These are phyloP conservation scores for Amorpha juglandis DNA, from an alignment of 2,888 invertebrate genomes.

Conservation along the genomic window DNA sequence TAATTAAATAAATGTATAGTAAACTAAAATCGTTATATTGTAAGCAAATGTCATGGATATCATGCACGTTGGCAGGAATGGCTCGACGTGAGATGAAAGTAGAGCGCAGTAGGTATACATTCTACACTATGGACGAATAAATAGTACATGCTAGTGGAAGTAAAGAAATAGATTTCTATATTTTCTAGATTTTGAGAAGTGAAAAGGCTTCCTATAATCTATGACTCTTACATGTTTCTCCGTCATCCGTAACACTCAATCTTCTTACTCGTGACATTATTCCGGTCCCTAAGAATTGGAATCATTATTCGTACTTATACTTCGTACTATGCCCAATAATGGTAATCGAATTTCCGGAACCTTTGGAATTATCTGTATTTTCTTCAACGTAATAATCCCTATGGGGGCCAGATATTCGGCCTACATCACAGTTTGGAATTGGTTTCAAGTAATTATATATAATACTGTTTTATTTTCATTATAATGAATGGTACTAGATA, in stretches of 20 bases:
- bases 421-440: not conserved
- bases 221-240: conserved; percentile 88
- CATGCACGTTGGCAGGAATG: conserved; percentile 29
- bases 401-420: not conserved
- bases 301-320: conserved; percentile 38
- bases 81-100: conserved; percentile 2
- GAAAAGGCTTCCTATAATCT: conserved; percentile 16
- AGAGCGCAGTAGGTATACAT: not conserved
- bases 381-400: not conserved
- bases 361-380: not conserved
- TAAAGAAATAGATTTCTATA: conserved; percentile 14
- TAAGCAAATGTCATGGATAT: conserved; percentile 29
- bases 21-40: conserved; percentile 5
- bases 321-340: conserved; percentile 32
- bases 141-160: conserved; percentile 16
- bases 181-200: conserved; percentile 1
- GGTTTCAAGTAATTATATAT: no score
- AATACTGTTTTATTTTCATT: no score
- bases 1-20: no score
- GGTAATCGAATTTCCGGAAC: conserved; percentile 13
- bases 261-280: conserved; percentile 84
- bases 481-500: no score
- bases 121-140: not conserved
- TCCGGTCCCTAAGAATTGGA: conserved; percentile 71
- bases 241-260: conserved; percentile 88